These are phyloP conservation scores for Gasteruption jaculator DNA, from an alignment of 2,888 invertebrate species.

Conservation along the genomic window DNA sequence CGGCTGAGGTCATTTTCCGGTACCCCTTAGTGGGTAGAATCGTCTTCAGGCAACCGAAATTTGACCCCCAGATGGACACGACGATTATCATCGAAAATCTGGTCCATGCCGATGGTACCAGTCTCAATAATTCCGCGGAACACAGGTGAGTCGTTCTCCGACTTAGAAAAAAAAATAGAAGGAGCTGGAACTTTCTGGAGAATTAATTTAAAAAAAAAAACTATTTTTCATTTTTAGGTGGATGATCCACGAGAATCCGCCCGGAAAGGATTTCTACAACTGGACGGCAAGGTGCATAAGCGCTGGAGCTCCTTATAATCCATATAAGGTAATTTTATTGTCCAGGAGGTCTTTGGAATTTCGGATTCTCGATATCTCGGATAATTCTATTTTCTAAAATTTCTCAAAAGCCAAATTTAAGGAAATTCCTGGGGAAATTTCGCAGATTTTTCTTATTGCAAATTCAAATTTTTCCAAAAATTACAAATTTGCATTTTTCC, in stretches of 20 bases:
- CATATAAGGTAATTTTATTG: conserved; percentile 62
- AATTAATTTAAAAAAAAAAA: conserved; percentile 10
- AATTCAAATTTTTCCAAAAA: too few relatives aligned
- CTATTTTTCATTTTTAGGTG: conserved; percentile 57
- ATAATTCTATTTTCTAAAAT: too few relatives aligned
- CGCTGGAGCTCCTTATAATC: conserved; percentile 73
- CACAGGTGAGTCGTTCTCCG: conserved; percentile 53
- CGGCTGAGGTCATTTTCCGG: conserved; percentile 76
- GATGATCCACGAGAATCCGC: conserved; percentile 75
- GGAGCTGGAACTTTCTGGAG: not conserved
- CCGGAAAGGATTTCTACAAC: conserved; percentile 85
- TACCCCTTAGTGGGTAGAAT: conserved; percentile 87
- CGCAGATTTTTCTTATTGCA: too few relatives aligned
- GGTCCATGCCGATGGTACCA: conserved; percentile 82
- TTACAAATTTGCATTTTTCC: too few relatives aligned
- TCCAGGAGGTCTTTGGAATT: too few relatives aligned
- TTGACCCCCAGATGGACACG: conserved; percentile 81
- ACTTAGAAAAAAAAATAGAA: not conserved
- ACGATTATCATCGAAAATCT: conserved; percentile 77
- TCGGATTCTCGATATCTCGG: too few relatives aligned
- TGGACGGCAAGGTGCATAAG: conserved; percentile 84
- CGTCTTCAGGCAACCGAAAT: conserved; percentile 73
- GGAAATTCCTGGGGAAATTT: too few relatives aligned
- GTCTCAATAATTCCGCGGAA: conserved; percentile 66
- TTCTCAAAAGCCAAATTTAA: too few relatives aligned